Evolutionary conservation across 2,888 invertebrate species (phyloP), one percentile per base, ranked within the genome.

Genomic region (Drosophila acutilabella): DNA sequence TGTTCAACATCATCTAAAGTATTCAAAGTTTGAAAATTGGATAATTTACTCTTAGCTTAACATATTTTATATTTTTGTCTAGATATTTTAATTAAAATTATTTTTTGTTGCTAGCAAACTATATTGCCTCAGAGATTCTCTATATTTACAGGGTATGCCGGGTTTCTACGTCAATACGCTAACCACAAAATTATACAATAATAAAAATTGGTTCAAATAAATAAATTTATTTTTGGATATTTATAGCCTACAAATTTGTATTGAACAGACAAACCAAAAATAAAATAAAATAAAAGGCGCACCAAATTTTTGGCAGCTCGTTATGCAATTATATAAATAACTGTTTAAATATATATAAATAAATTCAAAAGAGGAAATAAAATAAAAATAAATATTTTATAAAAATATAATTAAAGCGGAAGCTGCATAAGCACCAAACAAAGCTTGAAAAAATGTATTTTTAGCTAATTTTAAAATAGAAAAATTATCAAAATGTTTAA

Each of bases 151-250:
- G 54, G 20, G 44, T 33, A 44, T 54, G 20, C 6, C 20, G 36
- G 45, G 45, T 45, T 36, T 36, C 11, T 56, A 45, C 56, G 30
- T 45, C 56, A 56, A 56, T 56, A 36, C 30, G 11, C 33, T 23
- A 56, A 45, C 44, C 56, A 56, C 56, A 56, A 56, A 54, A 56
- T 56, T 38, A 56, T 56, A 45, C 45, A 56, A 56, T 48, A 48
- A 48, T 45, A 20, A 45, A 56, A 45, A 56, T 56, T 45, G 44
- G 56, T 56, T 36, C 56, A 45, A 56, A 11, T 45, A 20, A 42
- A 54, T 54, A 54, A 18, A 54, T 42, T 54, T 54, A 54, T 56
- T 56, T 44, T 44, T 44, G 11, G 36, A 20, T 56, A 36, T 56
- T 56, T 56, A 33, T 56, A 18, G 18, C 20, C 2, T 56, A 18